These are phyloP conservation scores for Cantharis nigra DNA, from an alignment of 2,888 invertebrate species.

Conservation along the genomic window DNA sequence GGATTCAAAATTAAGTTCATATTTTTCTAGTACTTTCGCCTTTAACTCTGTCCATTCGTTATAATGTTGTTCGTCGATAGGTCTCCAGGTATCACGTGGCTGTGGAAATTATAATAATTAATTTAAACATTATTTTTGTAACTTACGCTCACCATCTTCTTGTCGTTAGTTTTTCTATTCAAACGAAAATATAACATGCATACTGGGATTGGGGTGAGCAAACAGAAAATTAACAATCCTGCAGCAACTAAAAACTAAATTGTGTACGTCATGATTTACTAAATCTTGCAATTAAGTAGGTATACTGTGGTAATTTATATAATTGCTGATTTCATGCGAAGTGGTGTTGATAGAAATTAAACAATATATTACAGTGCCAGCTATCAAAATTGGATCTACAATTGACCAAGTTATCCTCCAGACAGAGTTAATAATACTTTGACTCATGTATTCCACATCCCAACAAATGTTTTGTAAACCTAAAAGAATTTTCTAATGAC, in stretches of 20 bases:
- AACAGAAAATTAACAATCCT: not conserved
- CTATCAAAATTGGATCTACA: constrained; percentile 71
- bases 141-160: not conserved
- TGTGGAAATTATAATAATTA: not conserved
- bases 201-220: not conserved
- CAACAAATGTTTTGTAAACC: constrained; percentile 66
- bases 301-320: not conserved
- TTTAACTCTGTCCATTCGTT: constrained; percentile 6
- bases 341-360: not conserved
- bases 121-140: not conserved
- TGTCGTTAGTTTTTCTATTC: not conserved
- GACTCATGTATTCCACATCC: constrained; percentile 81
- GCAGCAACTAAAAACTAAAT: not conserved
- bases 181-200: not conserved
- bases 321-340: not conserved
- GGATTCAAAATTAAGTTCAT: not conserved
- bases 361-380: not conserved
- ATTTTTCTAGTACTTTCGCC: not conserved
- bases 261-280: not conserved
- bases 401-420: constrained; percentile 82
- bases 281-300: not conserved
- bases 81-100: constrained; percentile 1
- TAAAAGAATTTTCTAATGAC: constrained; percentile 39
- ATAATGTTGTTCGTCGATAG: not conserved
- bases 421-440: constrained; percentile 67